Base-by-base conservation (phyloP, 2,888 invertebrate species). In the Acronicta alni region DNA sequence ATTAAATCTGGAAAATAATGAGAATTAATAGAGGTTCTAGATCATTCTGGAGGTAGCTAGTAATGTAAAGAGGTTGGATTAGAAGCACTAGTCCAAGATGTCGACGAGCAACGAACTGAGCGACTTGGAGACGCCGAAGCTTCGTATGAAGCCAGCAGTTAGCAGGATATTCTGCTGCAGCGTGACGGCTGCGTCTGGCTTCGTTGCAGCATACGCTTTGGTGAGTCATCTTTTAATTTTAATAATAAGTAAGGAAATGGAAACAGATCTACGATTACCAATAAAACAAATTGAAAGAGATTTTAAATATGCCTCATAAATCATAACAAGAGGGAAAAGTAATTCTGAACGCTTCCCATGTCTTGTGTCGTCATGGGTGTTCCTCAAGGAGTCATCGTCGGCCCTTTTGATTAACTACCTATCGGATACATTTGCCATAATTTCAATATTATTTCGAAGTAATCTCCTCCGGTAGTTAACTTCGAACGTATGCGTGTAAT, bases 201-300 rank as follows among this genome's bases (percentile, higher is more conserved):
- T 94, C 60, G 88, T 94, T 15, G 94, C 94, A 53, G 94, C 94
- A 35, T 94, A 94, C 79, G 94, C 94, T 57, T 79, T 94, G 88
- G 94, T 94, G 78, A 88, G 89, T 72, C n/a, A 6, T 10, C 8
- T 20, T 39, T 43, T 38, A 0, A 1, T 5, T 46, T 18, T 7
- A 0, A 6, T 10, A 4, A n/a, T n/a, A 1, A 30, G 26, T 10
- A 30, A 30, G 26, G 26, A 3, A 10, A 10, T 2, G 26, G 23
- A 1, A 23, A 7, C 23, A 23, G 23, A 23, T 23, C 23, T 23
- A 23, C 23, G 7, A 23, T 7, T 23, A 20, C 20, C 5, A 20
- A 20, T 2, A 20, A 20, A 20, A 5, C 2, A 20, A 20, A 4
- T 2, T 20, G 3, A 20, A 20, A 5, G 5, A 20, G 5, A 5